These are phyloP conservation scores for Mactromeris polynyma DNA, from an alignment of 2,888 invertebrate species.

Conservation along the genomic window DNA sequence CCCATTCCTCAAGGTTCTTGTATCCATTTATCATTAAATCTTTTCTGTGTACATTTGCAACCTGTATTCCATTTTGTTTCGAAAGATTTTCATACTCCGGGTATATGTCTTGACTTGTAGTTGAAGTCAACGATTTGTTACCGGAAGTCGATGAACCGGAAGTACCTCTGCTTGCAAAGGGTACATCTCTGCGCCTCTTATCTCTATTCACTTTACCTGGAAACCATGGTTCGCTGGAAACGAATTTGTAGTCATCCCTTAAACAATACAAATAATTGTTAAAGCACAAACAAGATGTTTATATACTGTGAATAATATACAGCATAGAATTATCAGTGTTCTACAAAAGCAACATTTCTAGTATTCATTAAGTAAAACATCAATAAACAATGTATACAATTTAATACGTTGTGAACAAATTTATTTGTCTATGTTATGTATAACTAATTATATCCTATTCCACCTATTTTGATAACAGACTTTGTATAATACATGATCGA, in stretches of 20 bases:
- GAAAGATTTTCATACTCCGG: not conserved
- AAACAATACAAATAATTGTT: not conserved
- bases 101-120: not conserved
- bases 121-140: not conserved
- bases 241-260: not conserved
- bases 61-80: conserved; percentile 29
- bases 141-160: not conserved
- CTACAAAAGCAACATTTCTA: too few relatives aligned
- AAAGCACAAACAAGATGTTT: too few relatives aligned
- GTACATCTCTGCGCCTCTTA: not conserved
- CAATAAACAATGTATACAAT: too few relatives aligned
- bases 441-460: too few relatives aligned
- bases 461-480: too few relatives aligned
- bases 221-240: conserved; percentile 6
- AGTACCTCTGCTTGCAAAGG: not conserved
- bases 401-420: too few relatives aligned
- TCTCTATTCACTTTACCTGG: conserved; percentile 24
- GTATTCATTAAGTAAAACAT: too few relatives aligned
- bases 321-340: too few relatives aligned
- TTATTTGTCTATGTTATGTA: too few relatives aligned
- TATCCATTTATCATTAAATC: conserved; percentile 58
- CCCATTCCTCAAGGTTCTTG: conserved; percentile 69
- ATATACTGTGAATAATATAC: too few relatives aligned
- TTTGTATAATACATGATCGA: too few relatives aligned
- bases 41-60: conserved; percentile 59